Percentiles rank a stretch among this genome's conserved stretches.
These are phyloP conservation scores for Betta splendens DNA, from an alignment of 2,797 vertebrate genomes.

Conservation along the genomic window DNA sequence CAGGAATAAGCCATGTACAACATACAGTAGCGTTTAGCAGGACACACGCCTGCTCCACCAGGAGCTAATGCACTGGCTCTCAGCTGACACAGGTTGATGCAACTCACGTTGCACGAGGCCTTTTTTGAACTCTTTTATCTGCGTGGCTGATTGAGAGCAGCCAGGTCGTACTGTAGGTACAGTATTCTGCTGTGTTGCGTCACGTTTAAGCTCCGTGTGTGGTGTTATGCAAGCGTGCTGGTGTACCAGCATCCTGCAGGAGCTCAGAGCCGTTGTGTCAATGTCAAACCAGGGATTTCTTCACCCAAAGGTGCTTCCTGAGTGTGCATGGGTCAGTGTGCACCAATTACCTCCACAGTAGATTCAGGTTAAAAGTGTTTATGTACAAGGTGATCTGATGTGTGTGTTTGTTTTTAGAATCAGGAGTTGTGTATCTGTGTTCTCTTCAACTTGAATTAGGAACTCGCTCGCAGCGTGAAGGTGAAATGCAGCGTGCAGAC, in stretches of 20 bases:
- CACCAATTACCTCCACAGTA: constrained; percentile 32
- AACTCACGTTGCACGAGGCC: too few relatives aligned
- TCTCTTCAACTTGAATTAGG: not conserved
- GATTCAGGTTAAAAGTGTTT: too few relatives aligned
- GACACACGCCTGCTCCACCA: too few relatives aligned
- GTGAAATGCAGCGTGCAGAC: not conserved
- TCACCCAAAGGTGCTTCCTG: constrained; percentile 78
- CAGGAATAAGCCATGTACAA: too few relatives aligned
- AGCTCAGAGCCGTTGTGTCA: constrained; percentile 29
- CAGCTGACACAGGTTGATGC: too few relatives aligned
- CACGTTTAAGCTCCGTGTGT: constrained; percentile 4
- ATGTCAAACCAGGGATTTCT: constrained; percentile 57
- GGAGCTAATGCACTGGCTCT: constrained; percentile 32
- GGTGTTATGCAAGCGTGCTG: constrained; percentile 43
- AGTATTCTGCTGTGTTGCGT: constrained; percentile 13
- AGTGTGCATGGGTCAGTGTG: constrained; percentile 18
- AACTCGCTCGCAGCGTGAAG: not conserved
- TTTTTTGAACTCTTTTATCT: too few relatives aligned
- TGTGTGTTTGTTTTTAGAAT: not conserved
- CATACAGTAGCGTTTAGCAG: too few relatives aligned
- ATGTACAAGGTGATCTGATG: too few relatives aligned
- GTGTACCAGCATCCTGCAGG: constrained; percentile 34
- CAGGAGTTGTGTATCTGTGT: too few relatives aligned
- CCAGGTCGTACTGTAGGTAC: too few relatives aligned
- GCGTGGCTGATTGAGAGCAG: too few relatives aligned